phyloP scores from a whole-genome alignment of 2,113 vertebrate genomes.

The Manacus vitellinus region DNA sequence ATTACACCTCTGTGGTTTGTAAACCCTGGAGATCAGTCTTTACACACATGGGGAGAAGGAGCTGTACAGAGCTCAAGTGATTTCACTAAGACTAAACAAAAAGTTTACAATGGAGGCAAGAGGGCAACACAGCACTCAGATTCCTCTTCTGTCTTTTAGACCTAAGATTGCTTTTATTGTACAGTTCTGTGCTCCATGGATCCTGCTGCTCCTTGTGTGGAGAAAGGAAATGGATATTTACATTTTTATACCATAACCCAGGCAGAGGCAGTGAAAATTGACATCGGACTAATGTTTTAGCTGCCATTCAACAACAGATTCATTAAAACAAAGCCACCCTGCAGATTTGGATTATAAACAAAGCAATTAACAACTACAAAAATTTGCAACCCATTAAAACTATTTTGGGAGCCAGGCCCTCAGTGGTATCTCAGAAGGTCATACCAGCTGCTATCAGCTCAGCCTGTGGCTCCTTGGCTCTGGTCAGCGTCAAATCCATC shows the following conservation, averaged over 20 bases:
- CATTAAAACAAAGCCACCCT: background rate
- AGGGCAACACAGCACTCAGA: fast-evolving
- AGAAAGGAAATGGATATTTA: background rate
- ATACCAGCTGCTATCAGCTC: background rate
- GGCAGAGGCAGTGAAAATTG: background rate
- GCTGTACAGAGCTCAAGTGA: background rate
- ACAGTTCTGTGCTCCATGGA: background rate
- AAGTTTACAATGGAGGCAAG: background rate
- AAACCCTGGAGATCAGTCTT: background rate
- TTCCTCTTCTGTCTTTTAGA: background rate
- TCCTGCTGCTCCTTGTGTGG: background rate
- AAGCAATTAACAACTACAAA: constrained; percentile 2
- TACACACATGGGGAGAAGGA: background rate
- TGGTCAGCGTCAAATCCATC: constrained; percentile 25
- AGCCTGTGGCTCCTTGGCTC: background rate
- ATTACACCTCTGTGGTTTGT: background rate
- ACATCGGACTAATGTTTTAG: background rate
- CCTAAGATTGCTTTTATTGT: background rate
- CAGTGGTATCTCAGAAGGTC: constrained; percentile 6
- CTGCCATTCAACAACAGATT: background rate
- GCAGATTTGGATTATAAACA: constrained; percentile 27
- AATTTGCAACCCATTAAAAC: constrained; percentile 4
- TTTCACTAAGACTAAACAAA: background rate
- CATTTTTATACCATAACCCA: background rate
- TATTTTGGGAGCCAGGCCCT: background rate